Percentiles rank a stretch among this genome's conserved stretches.
phyloP scores from a whole-genome alignment of 2,113 vertebrate species.

The Riparia riparia region DNA sequence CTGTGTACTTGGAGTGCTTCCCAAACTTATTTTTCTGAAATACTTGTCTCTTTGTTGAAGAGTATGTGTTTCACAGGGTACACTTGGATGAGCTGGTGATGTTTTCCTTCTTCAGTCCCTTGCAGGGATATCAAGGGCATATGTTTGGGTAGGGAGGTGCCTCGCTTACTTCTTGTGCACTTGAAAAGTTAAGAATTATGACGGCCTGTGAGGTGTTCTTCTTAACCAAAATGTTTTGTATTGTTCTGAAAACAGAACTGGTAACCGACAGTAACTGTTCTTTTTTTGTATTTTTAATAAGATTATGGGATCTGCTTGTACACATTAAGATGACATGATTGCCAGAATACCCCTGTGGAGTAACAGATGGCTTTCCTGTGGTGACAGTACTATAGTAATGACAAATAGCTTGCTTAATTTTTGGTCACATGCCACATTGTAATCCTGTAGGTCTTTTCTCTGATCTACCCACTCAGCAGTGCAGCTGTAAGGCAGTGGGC shows the following conservation, averaged over 20 bases:
- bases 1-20: not conserved
- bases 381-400: not conserved
- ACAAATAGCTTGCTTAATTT: constrained; percentile 29
- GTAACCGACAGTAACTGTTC: not conserved
- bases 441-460: not conserved
- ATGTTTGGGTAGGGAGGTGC: not conserved
- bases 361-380: constrained; percentile 33
- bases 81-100: not conserved
- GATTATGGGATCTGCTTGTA: not conserved
- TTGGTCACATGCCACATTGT: not conserved
- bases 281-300: not conserved
- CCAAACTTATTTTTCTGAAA: not conserved
- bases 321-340: not conserved
- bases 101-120: not conserved
- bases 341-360: not conserved
- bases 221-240: not conserved
- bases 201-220: not conserved
- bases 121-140: not conserved
- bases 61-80: not conserved
- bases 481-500: not conserved
- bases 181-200: not conserved
- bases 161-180: not conserved
- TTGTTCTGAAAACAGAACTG: not conserved
- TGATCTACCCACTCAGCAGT: not conserved
- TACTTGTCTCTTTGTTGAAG: not conserved